phyloP scores from a whole-genome alignment of 2,888 invertebrate species.

The Polia nebulosa region DNA sequence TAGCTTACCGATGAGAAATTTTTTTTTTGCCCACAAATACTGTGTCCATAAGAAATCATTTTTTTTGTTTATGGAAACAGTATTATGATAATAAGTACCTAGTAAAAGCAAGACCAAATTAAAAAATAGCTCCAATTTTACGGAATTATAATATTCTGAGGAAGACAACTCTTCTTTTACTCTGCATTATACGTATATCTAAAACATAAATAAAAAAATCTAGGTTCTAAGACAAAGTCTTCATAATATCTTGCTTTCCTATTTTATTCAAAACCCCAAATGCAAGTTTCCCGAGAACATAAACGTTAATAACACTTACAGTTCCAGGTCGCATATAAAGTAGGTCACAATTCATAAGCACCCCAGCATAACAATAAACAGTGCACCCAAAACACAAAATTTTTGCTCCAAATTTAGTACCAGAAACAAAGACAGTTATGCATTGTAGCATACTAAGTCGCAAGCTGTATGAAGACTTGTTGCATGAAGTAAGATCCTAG shows the following conservation, averaged over 20 bases:
- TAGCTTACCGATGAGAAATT: too few relatives aligned
- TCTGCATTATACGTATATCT: background rate
- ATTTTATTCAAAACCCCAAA: constrained; percentile 29
- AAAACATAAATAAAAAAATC: constrained; percentile 5
- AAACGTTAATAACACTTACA: constrained; percentile 26
- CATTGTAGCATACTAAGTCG: constrained; percentile 48
- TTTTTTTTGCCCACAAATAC: too few relatives aligned
- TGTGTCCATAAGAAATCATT: too few relatives aligned
- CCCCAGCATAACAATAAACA: constrained; percentile 7
- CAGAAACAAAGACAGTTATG: constrained; percentile 39
- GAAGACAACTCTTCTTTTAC: background rate
- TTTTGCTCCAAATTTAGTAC: constrained; percentile 39
- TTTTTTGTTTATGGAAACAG: too few relatives aligned
- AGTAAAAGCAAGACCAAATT: too few relatives aligned
- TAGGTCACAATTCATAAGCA: constrained; percentile 26
- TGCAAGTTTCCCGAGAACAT: constrained; percentile 15
- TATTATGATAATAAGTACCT: too few relatives aligned
- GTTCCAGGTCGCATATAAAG: constrained; percentile 30
- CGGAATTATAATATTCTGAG: too few relatives aligned
- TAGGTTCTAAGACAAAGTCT: background rate
- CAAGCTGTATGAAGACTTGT: constrained; percentile 54
- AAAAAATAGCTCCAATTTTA: too few relatives aligned
- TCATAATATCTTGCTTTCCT: constrained; percentile 4
- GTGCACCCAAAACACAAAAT: constrained; percentile 11
- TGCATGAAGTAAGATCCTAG: constrained; percentile 41